Base-by-base conservation (phyloP, 2,113 vertebrate genomes). In the Erythrolamprus reginae region DNA sequence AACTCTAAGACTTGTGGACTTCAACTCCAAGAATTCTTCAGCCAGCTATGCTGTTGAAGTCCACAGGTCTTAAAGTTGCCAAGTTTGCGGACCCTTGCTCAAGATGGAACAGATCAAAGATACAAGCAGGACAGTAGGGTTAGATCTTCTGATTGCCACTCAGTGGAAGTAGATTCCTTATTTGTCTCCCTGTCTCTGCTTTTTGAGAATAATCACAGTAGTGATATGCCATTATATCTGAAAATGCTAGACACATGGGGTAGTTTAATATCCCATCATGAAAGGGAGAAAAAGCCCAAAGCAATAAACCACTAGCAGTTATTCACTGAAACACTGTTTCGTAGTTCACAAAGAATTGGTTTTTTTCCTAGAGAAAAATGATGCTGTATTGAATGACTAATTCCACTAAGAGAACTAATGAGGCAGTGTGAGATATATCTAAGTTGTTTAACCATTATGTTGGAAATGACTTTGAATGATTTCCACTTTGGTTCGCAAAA, bases 131-230 rank as follows among this genome's bases (percentile, higher is more conserved):
- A 89, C 77, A 13, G 38, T 38, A 45, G 87, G 90, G 83, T 56
- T 92, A 95, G 94, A 94, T 93, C 51, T 23, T 21, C 85, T 91
- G 85, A 82, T 93, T 92, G 3, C 52, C 94, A 51, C 77, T 91
- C 89, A 19, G 86, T 88, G 92, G 10, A 92, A 93, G 91, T 10
- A 0, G 87, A 82, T 92, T 93, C 90, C 88, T 56, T 1, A 0
- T 86, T 90, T 92, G 93, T 51, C 55, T 95, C 51, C 91, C 19
- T 33, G 56, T 38, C 84, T 70, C 92, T 95, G 52, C 94, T 83
- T 77, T 42, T 90, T 17, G 70, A 93, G 88, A 93, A 91, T 92
- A 92, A 93, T 55, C 89, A 3, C 28, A 82, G 89, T 58, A 26
- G 21, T 89, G 92, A 93, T 82, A 83, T 92, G 89, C 92, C 58